phyloP scores from a whole-genome alignment of 2,888 invertebrate species.

The Rhagium mordax region DNA sequence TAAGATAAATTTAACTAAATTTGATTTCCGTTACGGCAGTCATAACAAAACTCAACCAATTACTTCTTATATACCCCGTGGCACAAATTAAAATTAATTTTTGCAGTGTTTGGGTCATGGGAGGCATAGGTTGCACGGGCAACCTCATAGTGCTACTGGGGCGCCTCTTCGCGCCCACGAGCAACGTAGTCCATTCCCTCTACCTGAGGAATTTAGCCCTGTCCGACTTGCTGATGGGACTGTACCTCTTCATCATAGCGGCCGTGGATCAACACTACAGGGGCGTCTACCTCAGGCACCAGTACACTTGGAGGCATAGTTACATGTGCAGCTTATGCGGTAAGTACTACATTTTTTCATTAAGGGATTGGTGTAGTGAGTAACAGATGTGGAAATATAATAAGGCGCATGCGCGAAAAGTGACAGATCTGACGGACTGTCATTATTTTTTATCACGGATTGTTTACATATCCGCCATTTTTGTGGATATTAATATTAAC shows the following conservation, averaged over 20 bases:
- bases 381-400: too few relatives aligned
- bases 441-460: too few relatives aligned
- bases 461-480: too few relatives aligned
- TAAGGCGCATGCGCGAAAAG: too few relatives aligned
- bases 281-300: constrained; percentile 74
- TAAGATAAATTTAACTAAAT: too few relatives aligned
- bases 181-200: constrained; percentile 75
- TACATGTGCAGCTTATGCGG: constrained; percentile 74
- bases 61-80: too few relatives aligned
- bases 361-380: too few relatives aligned
- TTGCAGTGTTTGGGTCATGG: constrained; percentile 76
- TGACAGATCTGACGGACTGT: too few relatives aligned
- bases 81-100: too few relatives aligned
- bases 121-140: constrained; percentile 73
- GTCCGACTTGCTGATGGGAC: constrained; percentile 77
- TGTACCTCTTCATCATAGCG: constrained; percentile 76
- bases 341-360: constrained; percentile 54
- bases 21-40: too few relatives aligned
- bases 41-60: too few relatives aligned
- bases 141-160: constrained; percentile 74
- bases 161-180: constrained; percentile 72
- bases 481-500: too few relatives aligned
- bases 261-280: constrained; percentile 72
- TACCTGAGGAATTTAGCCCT: constrained; percentile 76
- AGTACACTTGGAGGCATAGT: constrained; percentile 75